Evolutionary conservation across 1,140 invertebrate species (phyloP), one percentile per base, ranked within the genome.

Genomic region (Xylocopa sonorina): DNA sequence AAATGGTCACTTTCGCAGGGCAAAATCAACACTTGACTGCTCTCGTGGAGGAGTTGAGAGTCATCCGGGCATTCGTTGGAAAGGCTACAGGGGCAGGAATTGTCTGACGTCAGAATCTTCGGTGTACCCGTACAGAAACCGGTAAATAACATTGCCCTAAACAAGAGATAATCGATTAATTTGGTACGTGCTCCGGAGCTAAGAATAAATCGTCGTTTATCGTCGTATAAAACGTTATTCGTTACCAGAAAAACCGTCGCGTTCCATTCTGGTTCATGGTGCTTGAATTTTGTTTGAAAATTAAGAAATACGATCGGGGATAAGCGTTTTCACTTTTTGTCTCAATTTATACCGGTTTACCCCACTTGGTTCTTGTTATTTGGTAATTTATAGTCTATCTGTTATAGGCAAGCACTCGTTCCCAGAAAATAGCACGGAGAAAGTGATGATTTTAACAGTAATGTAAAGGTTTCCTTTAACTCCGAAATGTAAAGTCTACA

Each of bases 91-190:
- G 57, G 57, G 10, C 34, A 74, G 18, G 60, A 41, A 48, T 64
- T n/a, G 12, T 50, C 3, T 27, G 29, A 16, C 16, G 24, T 38
- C 16, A 64, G 3, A 38, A 27, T 51, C 46, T 62, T 50, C 24
- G 32, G 1, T 3, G 24, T 24, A 3, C 10, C 14, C 5, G 21
- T 14, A 29, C 12, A 64, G 24, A 64, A 27, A 0, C n/a, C 16
- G 32, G 64, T 21, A 18, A 64, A 63, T 38, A 50, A n/a, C 18
- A 51, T 62, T 7, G n/a, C n/a, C 46, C 24, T 51, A 63, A 74
- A 51, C 18, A 64, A 4, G n/a, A 63, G 21, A 38, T 48, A 53
- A 64, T 51, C 16, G 18, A 50, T 63, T 63, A 74, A 74, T 64
- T 41, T 46, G 3, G 5, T 9, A 12, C 4, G n/a, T 16, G 24